These are phyloP conservation scores for Pedetes capensis DNA, from an alignment of 2,113 vertebrate species.

Conservation along the genomic window DNA sequence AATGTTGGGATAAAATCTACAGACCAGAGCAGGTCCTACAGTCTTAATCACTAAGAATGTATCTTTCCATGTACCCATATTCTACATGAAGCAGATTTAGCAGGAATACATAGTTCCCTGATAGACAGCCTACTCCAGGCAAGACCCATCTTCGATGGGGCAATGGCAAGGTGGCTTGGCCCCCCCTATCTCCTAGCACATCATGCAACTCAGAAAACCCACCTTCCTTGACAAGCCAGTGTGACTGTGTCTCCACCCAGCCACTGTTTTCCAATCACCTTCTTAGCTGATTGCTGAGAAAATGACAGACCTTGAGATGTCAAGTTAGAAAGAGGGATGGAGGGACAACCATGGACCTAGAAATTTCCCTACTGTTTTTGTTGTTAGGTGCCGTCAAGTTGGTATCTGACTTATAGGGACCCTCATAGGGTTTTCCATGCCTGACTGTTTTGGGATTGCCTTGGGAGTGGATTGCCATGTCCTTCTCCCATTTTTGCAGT, in stretches of 20 bases:
- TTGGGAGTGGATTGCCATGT: too few species aligned
- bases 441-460: too few species aligned
- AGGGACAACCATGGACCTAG: background rate
- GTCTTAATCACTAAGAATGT: background rate
- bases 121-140: background rate
- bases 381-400: too few species aligned
- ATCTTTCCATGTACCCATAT: background rate
- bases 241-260: background rate
- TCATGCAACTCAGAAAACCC: background rate
- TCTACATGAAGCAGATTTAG: background rate
- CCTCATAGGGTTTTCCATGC: too few species aligned
- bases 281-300: background rate
- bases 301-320: background rate
- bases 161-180: background rate
- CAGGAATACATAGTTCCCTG: background rate
- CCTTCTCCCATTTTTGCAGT: too few species aligned
- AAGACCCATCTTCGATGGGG: background rate
- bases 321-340: background rate
- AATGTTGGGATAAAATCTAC: background rate
- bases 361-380: background rate
- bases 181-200: too few species aligned
- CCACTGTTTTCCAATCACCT: background rate
- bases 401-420: too few species aligned
- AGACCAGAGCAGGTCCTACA: background rate
- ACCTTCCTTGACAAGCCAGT: background rate